Conservation (phyloP, 1,140 invertebrate species). For the Lordiphosa clarofinis region DNA sequence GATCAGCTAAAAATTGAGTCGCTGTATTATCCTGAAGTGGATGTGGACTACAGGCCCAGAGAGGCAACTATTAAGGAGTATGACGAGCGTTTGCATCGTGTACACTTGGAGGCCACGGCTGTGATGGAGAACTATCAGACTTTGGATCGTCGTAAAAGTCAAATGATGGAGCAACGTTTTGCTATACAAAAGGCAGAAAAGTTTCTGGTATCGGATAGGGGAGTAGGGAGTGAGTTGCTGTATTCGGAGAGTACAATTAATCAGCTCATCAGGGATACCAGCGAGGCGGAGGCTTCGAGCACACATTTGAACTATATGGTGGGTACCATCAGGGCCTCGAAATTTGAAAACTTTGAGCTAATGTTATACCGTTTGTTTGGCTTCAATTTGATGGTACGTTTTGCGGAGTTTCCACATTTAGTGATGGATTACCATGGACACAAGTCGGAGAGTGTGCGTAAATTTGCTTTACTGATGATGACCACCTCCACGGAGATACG, state of each 20-base stretch:
- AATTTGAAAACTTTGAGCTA: constrained; percentile 80
- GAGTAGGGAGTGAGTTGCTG: constrained; percentile 85
- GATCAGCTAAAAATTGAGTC: constrained; percentile 96
- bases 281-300: background rate
- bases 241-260: constrained; percentile 96
- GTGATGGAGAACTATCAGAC: constrained; percentile 97
- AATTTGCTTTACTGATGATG: constrained; percentile 48
- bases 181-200: constrained; percentile 38
- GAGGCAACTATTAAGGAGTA: constrained; percentile 97
- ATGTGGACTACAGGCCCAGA: constrained; percentile 90
- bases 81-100: constrained; percentile 90
- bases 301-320: constrained; percentile 80
- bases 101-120: constrained; percentile 89
- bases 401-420: constrained; percentile 22
- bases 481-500: constrained; percentile 37
- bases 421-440: background rate
- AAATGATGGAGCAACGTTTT: constrained; percentile 40
- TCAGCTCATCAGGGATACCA: constrained; percentile 82
- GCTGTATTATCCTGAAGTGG: constrained; percentile 88
- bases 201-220: constrained; percentile 33
- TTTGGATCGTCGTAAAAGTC: constrained; percentile 82
- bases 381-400: constrained; percentile 49
- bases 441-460: constrained; percentile 15
- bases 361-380: constrained; percentile 50
- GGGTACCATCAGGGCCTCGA: constrained; percentile 95